Conservation (phyloP, 2,113 vertebrate genomes). For the Ceratotherium simum region DNA sequence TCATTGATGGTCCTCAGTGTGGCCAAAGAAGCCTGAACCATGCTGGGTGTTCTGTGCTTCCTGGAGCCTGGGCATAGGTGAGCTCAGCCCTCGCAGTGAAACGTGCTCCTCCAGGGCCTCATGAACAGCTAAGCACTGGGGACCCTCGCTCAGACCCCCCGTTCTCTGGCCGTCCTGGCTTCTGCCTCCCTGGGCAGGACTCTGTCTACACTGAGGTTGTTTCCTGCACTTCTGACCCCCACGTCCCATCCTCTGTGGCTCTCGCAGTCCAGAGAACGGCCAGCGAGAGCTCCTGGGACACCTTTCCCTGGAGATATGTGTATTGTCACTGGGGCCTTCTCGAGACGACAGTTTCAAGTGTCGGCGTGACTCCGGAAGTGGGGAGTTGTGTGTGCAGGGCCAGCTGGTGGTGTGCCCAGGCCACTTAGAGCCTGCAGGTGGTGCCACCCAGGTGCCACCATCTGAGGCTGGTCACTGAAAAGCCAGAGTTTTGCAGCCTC, state of each 20-base stretch:
- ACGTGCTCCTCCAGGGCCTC: accelerated
- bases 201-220: accelerated
- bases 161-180: neutral
- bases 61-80: accelerated
- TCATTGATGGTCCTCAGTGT: neutral
- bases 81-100: neutral
- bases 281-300: neutral
- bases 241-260: neutral
- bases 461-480: neutral
- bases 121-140: accelerated
- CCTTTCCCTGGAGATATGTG: neutral
- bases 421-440: neutral
- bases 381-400: neutral
- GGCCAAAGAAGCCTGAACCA: neutral
- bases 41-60: neutral
- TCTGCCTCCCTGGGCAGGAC: neutral
- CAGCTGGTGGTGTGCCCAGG: neutral
- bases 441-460: neutral
- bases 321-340: neutral
- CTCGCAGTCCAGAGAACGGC: neutral
- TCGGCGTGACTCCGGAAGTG: neutral
- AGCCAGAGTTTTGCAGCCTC: neutral
- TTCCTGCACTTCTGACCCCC: neutral
- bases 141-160: neutral
- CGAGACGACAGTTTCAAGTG: neutral